phyloP scores from a whole-genome alignment of 1,140 invertebrate species.

The Adelges cooleyi region DNA sequence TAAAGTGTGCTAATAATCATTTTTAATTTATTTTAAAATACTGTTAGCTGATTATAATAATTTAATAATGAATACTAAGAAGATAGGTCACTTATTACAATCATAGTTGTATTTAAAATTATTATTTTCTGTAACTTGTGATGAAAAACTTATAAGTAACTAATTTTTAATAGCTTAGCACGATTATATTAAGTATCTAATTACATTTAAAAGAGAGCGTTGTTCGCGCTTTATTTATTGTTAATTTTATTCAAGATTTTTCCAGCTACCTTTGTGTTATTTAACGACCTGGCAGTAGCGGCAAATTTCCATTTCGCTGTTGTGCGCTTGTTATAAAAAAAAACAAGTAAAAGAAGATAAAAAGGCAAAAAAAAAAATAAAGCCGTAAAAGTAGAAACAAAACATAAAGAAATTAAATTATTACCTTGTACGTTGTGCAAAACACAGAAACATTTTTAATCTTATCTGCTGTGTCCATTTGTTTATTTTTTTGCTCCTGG shows the following conservation, averaged over 20 bases:
- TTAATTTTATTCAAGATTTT: conserved; percentile 20
- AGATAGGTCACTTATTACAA: too few relatives aligned
- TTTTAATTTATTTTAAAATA: too few relatives aligned
- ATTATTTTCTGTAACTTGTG: too few relatives aligned
- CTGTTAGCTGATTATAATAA: too few relatives aligned
- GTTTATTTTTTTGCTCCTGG: too few relatives aligned
- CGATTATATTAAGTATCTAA: neutral
- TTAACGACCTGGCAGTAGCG: neutral
- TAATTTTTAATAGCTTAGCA: neutral
- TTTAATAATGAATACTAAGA: too few relatives aligned
- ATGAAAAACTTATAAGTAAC: too few relatives aligned
- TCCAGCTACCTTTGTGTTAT: neutral
- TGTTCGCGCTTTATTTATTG: neutral
- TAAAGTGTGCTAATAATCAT: too few relatives aligned
- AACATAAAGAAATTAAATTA: neutral
- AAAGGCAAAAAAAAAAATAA: neutral
- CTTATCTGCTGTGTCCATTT: neutral
- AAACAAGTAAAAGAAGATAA: neutral
- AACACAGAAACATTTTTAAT: neutral
- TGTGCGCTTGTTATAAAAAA: neutral
- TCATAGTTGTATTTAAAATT: too few relatives aligned
- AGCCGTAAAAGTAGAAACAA: neutral
- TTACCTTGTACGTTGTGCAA: neutral
- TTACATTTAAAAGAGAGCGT: neutral
- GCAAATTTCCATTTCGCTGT: conserved; percentile 2